Evolutionary conservation across 2,797 vertebrate genomes (phyloP).

Genomic region (Artibeus jamaicensis): DNA sequence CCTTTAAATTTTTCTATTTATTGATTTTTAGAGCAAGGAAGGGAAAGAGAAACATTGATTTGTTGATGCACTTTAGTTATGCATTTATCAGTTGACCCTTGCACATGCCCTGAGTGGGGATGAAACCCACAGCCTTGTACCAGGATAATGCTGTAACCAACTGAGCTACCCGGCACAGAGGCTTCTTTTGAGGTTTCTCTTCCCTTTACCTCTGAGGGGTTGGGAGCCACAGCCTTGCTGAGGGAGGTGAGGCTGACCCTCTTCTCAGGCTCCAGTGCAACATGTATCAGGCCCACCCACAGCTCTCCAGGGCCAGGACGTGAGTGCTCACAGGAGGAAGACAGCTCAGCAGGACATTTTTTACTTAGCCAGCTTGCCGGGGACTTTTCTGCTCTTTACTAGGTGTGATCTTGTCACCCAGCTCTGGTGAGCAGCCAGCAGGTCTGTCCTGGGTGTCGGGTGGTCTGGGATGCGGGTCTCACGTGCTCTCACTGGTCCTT

Average conservation of each 20-base stretch:
- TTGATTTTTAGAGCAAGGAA: background rate
- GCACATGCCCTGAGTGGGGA: background rate
- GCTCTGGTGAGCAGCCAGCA: background rate
- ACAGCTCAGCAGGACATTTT: background rate
- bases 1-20: background rate
- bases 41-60: background rate
- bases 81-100: background rate
- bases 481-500: background rate
- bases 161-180: background rate
- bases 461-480: background rate
- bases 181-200: background rate
- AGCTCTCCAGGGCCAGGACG: background rate
- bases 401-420: background rate
- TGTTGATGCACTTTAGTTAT: background rate
- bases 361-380: rapidly evolving
- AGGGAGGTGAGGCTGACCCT: background rate
- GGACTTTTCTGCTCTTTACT: background rate
- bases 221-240: background rate
- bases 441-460: background rate
- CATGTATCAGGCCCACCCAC: no score
- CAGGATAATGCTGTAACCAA: background rate
- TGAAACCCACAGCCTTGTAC: background rate
- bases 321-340: background rate
- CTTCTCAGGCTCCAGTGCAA: background rate
- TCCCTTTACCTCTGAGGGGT: background rate